Evolutionary conservation across 2,113 vertebrate genomes (phyloP), one percentile per base, ranked within the genome.

Genomic region (Alethe diademata): DNA sequence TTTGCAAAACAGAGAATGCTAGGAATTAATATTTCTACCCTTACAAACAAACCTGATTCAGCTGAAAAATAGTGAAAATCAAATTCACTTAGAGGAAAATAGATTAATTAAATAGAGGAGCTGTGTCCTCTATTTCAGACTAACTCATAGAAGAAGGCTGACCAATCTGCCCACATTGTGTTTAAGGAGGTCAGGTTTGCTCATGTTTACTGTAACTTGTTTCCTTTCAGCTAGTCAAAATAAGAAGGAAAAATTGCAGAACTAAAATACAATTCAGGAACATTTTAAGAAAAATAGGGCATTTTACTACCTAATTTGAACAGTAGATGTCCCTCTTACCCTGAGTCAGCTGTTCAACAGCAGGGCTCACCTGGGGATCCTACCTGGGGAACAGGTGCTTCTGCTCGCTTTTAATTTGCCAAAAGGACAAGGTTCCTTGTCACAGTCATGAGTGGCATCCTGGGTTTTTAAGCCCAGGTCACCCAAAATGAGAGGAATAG

Each of bases 251-350:
- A 64, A 36, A 14, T 6, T 9, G 4, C 4, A 74, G 6, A 84
- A 66, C 5, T 56, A 38, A 76, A 43, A 71, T 12, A 33, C 1
- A 0, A 25, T 56, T 45, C 42, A n/a, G 42, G 5, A 84, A 26
- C 3, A 10, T 53, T 72, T 57, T 53, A 79, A 22, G 28, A 45
- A 50, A 92, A 64, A 6, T 1, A 19, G 14, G n/a, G 9, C 28
- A 6, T 62, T 83, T 90, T 54, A 70, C 19, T 93, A 79, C 64
- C 86, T 43, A 23, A 43, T 2, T 5, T 14, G 60, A 86, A 83
- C 86, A 78, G 86, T 8, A 96, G 92, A 83, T 94, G 92, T 83
- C 92, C 42, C 73, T 35, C 64, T 88, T 66, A 62, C 33, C 14
- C 42, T 43, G 26, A 92, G 29, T 7, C 74, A 54, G 23, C 19